Evolutionary conservation across 2,113 vertebrate genomes (phyloP).

Genomic region (Atrichornis clamosus): DNA sequence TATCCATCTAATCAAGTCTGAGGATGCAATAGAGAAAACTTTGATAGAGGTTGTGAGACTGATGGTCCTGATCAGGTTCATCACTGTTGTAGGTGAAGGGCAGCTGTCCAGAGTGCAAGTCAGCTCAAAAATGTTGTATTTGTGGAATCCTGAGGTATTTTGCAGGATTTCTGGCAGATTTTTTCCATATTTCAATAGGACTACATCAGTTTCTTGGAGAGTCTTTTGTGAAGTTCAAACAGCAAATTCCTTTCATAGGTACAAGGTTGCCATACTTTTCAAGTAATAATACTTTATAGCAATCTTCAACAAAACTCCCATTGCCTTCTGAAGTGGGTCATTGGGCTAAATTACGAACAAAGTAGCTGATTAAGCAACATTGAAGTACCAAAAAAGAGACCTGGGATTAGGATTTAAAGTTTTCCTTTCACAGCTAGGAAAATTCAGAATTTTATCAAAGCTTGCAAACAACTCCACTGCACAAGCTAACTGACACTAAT

Average conservation of each 20-base stretch:
- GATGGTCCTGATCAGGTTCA: background rate
- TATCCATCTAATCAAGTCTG: background rate
- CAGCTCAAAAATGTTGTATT: constrained; percentile 12
- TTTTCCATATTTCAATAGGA: background rate
- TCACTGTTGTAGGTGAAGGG: background rate
- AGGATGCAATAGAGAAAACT: background rate
- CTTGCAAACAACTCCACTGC: background rate
- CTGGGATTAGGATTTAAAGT: background rate
- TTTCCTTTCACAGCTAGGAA: background rate
- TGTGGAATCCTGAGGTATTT: background rate
- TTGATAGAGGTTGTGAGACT: background rate
- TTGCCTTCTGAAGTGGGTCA: background rate
- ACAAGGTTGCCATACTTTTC: background rate
- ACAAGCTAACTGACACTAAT: background rate
- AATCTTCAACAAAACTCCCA: background rate
- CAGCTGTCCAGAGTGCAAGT: constrained; percentile 1
- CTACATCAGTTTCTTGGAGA: background rate
- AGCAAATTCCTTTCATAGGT: constrained; percentile 2
- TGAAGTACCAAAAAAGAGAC: background rate
- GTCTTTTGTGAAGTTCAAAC: background rate
- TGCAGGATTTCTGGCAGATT: background rate
- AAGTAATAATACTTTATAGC: background rate
- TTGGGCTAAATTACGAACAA: background rate
- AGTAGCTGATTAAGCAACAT: background rate
- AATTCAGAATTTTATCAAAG: background rate